Percentiles rank a stretch among this genome's conserved stretches.
Conservation (phyloP, 1,140 invertebrate genomes). For the Diorhabda sublineata region DNA sequence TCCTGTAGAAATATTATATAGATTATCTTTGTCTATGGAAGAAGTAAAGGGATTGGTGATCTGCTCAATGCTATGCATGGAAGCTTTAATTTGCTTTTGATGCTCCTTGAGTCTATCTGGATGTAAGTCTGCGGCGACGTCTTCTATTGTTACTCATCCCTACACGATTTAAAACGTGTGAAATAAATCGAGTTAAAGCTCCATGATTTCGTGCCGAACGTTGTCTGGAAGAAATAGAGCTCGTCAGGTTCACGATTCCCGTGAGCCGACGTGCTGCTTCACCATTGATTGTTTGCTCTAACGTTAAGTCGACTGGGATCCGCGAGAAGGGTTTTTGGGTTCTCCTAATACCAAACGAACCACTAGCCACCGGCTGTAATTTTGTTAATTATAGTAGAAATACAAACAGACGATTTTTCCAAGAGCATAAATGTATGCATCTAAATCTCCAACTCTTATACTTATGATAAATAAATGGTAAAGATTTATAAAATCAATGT, state of each 20-base stretch:
- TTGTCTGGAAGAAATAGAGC: slow-evolving; percentile 30
- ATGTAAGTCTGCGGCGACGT: too few relatives aligned
- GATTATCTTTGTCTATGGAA: too few relatives aligned
- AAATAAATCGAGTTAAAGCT: too few relatives aligned
- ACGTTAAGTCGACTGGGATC: slow-evolving; percentile 34
- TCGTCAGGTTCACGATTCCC: slow-evolving; percentile 26
- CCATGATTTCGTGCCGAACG: slow-evolving; percentile 15
- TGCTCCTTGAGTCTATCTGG: too few relatives aligned
- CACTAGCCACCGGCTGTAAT: slow-evolving; percentile 22
- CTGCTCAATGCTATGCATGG: too few relatives aligned
- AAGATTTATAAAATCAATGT: neutral
- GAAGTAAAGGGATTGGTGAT: too few relatives aligned
- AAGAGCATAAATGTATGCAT: slow-evolving; percentile 24
- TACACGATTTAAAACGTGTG: too few relatives aligned
- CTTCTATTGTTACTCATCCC: too few relatives aligned
- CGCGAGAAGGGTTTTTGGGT: slow-evolving; percentile 34
- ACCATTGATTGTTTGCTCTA: slow-evolving; percentile 34
- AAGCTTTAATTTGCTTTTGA: too few relatives aligned
- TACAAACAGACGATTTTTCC: slow-evolving; percentile 22
- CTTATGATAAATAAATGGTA: slow-evolving; percentile 23
- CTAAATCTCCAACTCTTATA: slow-evolving; percentile 37
- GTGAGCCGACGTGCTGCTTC: slow-evolving; percentile 27
- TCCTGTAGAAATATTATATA: too few relatives aligned
- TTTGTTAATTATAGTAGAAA: slow-evolving; percentile 21
- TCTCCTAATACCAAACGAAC: slow-evolving; percentile 35